Evolutionary conservation across 2,113 vertebrate genomes (phyloP), one percentile per base, ranked within the genome.

Genomic region (Eira barbara): DNA sequence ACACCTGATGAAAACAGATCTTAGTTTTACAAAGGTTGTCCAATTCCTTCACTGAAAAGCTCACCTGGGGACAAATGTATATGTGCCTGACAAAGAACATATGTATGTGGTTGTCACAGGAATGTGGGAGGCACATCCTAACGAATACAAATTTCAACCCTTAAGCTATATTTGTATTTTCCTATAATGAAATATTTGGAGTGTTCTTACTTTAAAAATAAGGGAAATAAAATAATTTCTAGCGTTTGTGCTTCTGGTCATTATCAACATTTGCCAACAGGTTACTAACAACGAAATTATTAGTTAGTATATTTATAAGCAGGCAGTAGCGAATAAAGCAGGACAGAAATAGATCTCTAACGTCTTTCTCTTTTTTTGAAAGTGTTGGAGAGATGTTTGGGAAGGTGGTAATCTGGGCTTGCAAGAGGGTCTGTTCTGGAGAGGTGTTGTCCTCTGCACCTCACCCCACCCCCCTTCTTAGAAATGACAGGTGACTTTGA

Each of bases 11-110:
- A 95, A 84, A 86, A 93, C 1, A 69, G 39, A 74, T 14, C 13
- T 91, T 59, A 89, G 86, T 73, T 96, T 96, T 89, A 96, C 25
- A 81, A 83, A 95, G n/a, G 39, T 21, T 84, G 74, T 15, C 49
- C 52, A 82, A 18, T 34, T 21, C 25, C 17, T 86, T 91, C 65
- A 52, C 57, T 93, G 13, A 78, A 36, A 90, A 89, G 55, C 47
- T 94, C 61, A 39, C 15, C 3, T 65, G 71, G 78, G 7, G 31
- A 34, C 29, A 59, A 67, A 89, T 6, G 34, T 79, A 3, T 25
- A n/a, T 4, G 57, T 18, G 20, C 20, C 36, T 89, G 14, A 92
- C 34, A 39, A 94, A 61, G 91, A 39, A 21, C 25, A 45, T 27
- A 9, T 1, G 10, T 55, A 36, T 20, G 21, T 52, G 65, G 23